phyloP scores from a whole-genome alignment of 92 coral and sea anemone species.

The Epizoanthus scotinus region DNA sequence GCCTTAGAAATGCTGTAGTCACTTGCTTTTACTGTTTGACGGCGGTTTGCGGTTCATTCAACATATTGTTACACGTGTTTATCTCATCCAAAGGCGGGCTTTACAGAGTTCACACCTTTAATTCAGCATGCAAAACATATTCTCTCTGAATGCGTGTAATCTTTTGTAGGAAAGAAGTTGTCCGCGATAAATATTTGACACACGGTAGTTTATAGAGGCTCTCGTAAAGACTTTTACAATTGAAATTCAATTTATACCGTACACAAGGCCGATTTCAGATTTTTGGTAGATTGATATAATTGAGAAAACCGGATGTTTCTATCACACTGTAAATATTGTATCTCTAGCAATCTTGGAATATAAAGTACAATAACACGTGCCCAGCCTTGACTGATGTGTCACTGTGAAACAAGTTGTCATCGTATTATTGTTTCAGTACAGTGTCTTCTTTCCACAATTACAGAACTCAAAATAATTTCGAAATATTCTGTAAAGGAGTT shows the following conservation, averaged over 20 bases:
- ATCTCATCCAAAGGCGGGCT: background rate
- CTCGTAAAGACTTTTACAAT: background rate
- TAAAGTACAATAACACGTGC: background rate
- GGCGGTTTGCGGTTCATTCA: conserved; percentile 30
- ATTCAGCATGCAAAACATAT: conserved; percentile 1
- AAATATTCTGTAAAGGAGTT: too few species aligned
- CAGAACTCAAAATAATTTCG: too few species aligned
- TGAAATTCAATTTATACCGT: background rate
- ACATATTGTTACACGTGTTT: background rate
- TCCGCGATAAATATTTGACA: too few species aligned
- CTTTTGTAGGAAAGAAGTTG: too few species aligned
- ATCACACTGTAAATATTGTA: background rate
- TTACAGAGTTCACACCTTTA: background rate
- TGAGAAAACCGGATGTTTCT: conserved; percentile 10
- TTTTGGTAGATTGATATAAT: background rate
- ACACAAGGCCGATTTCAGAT: background rate
- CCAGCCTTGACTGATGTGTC: too few species aligned
- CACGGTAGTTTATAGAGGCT: background rate
- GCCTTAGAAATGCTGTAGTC: conserved; percentile 4
- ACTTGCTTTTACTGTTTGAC: background rate
- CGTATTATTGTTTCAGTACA: too few species aligned
- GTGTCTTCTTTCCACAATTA: too few species aligned
- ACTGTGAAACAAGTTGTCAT: too few species aligned
- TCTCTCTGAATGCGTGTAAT: background rate
- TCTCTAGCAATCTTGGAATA: background rate